phyloP scores from a whole-genome alignment of 2,113 vertebrate species.

The Sterrhoptilus dennistouni region DNA sequence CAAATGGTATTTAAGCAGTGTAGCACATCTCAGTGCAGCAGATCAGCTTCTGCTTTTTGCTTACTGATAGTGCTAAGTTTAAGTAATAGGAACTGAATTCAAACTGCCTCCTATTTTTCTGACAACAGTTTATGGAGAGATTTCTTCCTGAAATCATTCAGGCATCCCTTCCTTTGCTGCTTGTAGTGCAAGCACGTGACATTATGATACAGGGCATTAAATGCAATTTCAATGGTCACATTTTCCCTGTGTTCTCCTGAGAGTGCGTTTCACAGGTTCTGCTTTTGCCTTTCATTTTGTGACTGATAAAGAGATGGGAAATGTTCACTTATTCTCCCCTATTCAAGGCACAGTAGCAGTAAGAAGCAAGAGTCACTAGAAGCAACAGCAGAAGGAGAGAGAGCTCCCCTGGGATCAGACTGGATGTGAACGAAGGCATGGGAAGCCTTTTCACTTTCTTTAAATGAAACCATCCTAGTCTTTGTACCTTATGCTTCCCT shows the following conservation, averaged over 20 bases:
- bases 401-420: neutral
- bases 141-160: neutral
- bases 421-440: accelerated
- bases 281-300: neutral
- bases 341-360: neutral
- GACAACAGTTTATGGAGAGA: neutral
- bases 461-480: neutral
- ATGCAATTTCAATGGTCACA: neutral
- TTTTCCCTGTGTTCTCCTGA: neutral
- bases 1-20: neutral
- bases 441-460: neutral
- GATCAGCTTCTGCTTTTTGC: neutral
- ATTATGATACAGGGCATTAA: neutral
- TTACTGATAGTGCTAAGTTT: neutral
- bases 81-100: neutral
- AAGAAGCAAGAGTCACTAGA: neutral
- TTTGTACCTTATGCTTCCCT: neutral
- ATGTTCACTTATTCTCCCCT: neutral
- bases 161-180: neutral
- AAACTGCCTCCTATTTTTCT: neutral
- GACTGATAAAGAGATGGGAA: neutral
- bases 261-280: neutral
- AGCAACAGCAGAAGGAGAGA: neutral
- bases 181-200: neutral
- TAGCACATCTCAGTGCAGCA: neutral